Evolutionary conservation across 2,797 vertebrate species (phyloP).

Genomic region (Tangara arthus): DNA sequence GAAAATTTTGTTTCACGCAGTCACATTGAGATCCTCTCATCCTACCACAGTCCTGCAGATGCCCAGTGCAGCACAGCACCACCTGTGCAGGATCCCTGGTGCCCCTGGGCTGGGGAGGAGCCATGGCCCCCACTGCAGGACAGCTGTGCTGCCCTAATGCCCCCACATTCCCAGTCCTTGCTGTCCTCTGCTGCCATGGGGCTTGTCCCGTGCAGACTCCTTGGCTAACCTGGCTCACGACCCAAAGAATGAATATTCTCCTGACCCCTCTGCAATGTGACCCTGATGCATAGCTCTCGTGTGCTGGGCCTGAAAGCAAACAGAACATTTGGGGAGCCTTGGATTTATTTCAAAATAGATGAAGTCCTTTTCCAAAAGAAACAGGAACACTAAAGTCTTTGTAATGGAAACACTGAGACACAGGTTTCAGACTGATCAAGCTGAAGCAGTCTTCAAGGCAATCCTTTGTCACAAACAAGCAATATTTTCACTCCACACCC

Average conservation of each 20-base stretch:
- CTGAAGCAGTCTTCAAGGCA: slow-evolving; percentile 33
- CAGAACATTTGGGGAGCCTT: slow-evolving; percentile 24
- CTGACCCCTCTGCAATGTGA: not conserved
- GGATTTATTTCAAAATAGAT: slow-evolving; percentile 52
- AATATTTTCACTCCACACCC: slow-evolving; percentile 16
- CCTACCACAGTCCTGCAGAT: not conserved
- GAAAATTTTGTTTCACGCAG: accelerated
- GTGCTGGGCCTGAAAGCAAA: not conserved
- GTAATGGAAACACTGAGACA: slow-evolving; percentile 35
- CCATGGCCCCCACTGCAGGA: not conserved
- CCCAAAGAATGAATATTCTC: not conserved
- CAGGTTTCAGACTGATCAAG: slow-evolving; percentile 46
- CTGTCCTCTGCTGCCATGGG: not conserved
- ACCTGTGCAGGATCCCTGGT: not conserved
- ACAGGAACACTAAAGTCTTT: slow-evolving; percentile 44
- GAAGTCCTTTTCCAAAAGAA: slow-evolving; percentile 50
- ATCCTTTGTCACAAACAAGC: slow-evolving; percentile 53
- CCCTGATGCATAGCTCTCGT: not conserved
- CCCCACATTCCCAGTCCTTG: not conserved
- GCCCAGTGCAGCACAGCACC: not conserved
- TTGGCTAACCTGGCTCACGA: not conserved
- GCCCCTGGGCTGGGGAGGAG: not conserved
- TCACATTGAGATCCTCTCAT: not conserved
- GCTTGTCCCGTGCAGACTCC: not conserved
- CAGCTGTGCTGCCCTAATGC: accelerated